Evolutionary conservation across 2,113 vertebrate genomes (phyloP).

Genomic region (Cepphus grylle): DNA sequence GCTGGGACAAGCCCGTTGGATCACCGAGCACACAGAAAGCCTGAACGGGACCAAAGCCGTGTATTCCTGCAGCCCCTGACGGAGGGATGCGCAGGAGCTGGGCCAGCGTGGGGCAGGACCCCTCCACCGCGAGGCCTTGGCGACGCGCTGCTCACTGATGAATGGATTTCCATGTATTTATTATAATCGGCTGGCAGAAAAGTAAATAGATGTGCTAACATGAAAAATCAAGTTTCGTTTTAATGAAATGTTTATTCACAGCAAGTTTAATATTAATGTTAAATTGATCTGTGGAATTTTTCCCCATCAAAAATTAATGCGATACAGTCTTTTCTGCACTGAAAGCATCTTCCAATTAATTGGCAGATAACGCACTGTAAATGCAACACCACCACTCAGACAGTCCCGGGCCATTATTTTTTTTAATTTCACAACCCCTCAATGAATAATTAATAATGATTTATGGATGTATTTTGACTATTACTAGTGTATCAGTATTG

Average conservation of each 20-base stretch:
- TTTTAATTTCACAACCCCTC: background rate
- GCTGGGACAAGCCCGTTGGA: background rate
- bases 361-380: conserved; percentile 1
- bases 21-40: background rate
- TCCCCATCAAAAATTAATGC: conserved; percentile 20
- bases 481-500: background rate
- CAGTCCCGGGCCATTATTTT: background rate
- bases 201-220: background rate
- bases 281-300: conserved; percentile 36
- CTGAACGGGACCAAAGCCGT: rapidly evolving
- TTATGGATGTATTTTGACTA: background rate
- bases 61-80: background rate
- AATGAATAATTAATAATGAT: conserved; percentile 24
- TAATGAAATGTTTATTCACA: conserved; percentile 44
- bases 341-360: background rate
- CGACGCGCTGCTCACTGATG: background rate
- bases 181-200: background rate
- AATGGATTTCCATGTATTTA: background rate
- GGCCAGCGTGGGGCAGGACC: background rate
- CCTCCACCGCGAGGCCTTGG: background rate
- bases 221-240: background rate
- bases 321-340: background rate
- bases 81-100: background rate
- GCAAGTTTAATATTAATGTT: conserved; percentile 5
- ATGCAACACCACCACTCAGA: conserved; percentile 15